phyloP scores from a whole-genome alignment of 2,797 vertebrate species.

The Acanthis flammea region DNA sequence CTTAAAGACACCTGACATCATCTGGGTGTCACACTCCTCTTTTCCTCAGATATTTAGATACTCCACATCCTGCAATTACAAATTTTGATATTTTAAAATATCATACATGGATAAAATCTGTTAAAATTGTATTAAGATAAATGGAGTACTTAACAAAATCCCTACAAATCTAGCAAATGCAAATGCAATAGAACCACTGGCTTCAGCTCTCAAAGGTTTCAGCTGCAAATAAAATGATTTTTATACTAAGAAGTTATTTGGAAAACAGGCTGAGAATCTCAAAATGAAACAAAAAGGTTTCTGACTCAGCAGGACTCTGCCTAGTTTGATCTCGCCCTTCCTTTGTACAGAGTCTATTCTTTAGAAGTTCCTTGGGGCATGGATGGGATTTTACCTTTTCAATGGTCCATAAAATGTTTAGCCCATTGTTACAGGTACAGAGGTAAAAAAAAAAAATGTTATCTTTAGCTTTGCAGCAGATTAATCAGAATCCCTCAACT shows the following conservation, averaged over 20 bases:
- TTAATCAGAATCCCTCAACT: background rate
- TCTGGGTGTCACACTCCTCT: background rate
- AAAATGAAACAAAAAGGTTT: conserved; percentile 7
- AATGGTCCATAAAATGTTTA: background rate
- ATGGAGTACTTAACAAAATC: background rate
- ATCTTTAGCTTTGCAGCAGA: conserved; percentile 4
- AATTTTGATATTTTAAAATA: background rate
- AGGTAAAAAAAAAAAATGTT: background rate
- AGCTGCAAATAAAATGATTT: background rate
- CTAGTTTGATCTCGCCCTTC: conserved; percentile 10
- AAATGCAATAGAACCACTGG: background rate
- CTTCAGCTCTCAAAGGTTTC: background rate
- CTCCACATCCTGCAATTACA: background rate
- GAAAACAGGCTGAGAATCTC: background rate
- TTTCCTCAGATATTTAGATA: background rate
- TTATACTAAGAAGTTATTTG: background rate
- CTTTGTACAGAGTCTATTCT: background rate
- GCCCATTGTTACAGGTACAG: background rate
- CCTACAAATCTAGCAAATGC: background rate
- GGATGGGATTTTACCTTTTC: conserved; percentile 42
- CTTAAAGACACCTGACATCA: background rate
- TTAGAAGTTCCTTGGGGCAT: conserved; percentile 1
- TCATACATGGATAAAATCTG: background rate
- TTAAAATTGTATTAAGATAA: background rate
- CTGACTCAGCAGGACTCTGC: conserved; percentile 28